Evolutionary conservation across 2,797 vertebrate species (phyloP).

Genomic region (Holocentrus rufus): DNA sequence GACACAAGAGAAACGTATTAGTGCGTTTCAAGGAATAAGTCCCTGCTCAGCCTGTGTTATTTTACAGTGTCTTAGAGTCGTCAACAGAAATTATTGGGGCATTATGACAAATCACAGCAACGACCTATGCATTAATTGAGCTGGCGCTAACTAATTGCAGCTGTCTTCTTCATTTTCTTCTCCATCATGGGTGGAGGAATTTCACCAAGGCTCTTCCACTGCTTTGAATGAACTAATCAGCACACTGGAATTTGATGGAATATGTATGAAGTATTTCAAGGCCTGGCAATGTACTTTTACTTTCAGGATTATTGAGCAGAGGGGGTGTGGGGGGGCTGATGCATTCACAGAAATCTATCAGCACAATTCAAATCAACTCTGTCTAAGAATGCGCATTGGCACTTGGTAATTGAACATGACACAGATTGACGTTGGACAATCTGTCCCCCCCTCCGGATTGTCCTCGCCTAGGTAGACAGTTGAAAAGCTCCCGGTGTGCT

Average conservation of each 20-base stretch:
- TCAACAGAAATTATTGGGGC: slow-evolving; percentile 17
- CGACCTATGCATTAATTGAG: slow-evolving; percentile 18
- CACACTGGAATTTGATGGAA: neutral
- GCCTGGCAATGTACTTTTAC: neutral
- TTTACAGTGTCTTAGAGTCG: neutral
- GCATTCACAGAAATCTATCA: neutral
- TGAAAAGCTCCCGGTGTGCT: slow-evolving; percentile 22
- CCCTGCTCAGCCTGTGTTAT: slow-evolving; percentile 6
- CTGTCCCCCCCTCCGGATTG: slow-evolving; percentile 39
- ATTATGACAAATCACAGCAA: slow-evolving; percentile 27
- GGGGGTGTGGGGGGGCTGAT: too few species aligned
- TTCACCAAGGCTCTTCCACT: neutral
- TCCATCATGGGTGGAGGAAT: slow-evolving; percentile 9
- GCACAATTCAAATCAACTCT: neutral
- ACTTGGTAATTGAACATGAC: slow-evolving; percentile 2
- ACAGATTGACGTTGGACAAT: neutral
- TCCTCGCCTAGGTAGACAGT: slow-evolving; percentile 1
- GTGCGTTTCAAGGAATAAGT: slow-evolving; percentile 8
- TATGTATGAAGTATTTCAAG: neutral
- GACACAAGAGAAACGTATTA: neutral
- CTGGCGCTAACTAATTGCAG: neutral
- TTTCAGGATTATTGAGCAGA: neutral
- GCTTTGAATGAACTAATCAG: slow-evolving; percentile 2
- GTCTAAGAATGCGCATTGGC: neutral
- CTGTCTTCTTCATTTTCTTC: slow-evolving; percentile 3